A percentile compares a stretch with the other conserved stretches of the same genome.
Evolutionary conservation across 2,888 invertebrate genomes (phyloP).

Genomic region (Stomorhina lunata): DNA sequence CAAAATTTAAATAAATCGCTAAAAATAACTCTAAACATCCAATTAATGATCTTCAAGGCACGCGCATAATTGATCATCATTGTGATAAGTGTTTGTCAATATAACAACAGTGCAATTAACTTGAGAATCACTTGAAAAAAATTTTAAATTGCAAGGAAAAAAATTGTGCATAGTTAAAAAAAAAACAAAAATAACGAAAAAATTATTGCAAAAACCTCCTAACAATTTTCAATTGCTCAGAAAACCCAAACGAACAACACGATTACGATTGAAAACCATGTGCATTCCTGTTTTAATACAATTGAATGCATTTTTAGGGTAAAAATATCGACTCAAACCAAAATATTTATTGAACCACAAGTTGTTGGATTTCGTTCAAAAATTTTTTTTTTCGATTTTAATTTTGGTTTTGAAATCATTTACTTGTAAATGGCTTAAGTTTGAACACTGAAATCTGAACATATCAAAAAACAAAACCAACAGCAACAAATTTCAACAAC

Average conservation of each 20-base stretch:
- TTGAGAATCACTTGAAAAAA: conserved; percentile 17
- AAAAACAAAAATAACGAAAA: conserved; percentile 6
- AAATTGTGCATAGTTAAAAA: conserved; percentile 26
- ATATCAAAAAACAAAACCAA: conserved; percentile 12
- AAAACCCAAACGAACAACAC: neutral
- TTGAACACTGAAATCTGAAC: conserved; percentile 37
- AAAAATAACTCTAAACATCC: no score
- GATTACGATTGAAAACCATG: conserved; percentile 14
- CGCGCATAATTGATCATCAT: conserved; percentile 9
- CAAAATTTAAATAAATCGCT: neutral
- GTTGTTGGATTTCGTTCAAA: neutral
- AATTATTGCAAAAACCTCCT: conserved; percentile 5
- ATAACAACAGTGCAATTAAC: neutral
- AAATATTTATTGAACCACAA: conserved; percentile 53
- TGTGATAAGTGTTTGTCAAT: conserved; percentile 21
- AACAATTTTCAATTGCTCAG: conserved; percentile 1
- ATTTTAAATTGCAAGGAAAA: neutral
- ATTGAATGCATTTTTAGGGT: conserved; percentile 61
- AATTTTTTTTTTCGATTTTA: conserved; percentile 12
- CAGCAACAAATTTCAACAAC: neutral
- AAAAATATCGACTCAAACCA: conserved; percentile 40
- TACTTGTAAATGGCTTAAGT: conserved; percentile 7
- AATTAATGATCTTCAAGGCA: no score
- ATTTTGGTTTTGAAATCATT: conserved; percentile 28
- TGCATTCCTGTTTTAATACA: conserved; percentile 63